Base-by-base conservation (phyloP, 1,140 invertebrate genomes). In the Saxidomus purpurata region DNA sequence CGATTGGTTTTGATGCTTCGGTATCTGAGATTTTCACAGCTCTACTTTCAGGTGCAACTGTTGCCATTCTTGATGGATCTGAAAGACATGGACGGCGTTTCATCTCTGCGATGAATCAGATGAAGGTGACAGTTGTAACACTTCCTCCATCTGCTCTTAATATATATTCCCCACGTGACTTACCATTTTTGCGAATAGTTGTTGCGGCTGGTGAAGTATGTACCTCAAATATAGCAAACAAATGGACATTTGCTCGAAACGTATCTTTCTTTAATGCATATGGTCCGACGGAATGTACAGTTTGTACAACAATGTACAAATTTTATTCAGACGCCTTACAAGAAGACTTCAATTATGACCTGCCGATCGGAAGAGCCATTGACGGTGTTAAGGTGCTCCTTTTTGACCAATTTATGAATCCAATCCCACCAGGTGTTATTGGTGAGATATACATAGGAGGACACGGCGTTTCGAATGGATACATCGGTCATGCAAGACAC, bases 381-480 rank as follows among this genome's bases (percentile, higher is more conserved):
- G 79, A 90, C 25, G 91, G 92, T 31, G 85, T 71, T 40, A 25
- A 89, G 22, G 90, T 93, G 0, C 92, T 91, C 49, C 85, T 93
- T 8, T 91, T 93, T 81, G 93, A 93, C 49, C 89, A 92, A 43
- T 92, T 91, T 71, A 85, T 92, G 74, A 83, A 93, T 69, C 93
- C 93, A 13, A 89, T 93, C 25, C 92, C 93, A 47, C 93, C 93
- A n/a, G 90, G 82, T 71, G 90, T 93, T 67, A 90, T 93, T 9
- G 93, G 92, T 2, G 92, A 93, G 89, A 90, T 93, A 79, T 93
- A 91, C 49, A 90, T 93, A 19, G 93, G 93, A 49, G 93, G 92
- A 17, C 67, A 85, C 67, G 92, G 93, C 13, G 59, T 93, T 40
- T 88, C 93, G 2, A 63, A 87, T 4, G 93, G 93, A 11, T 93